phyloP scores from a whole-genome alignment of 1,140 invertebrate genomes.

The Hypothenemus hampei region DNA sequence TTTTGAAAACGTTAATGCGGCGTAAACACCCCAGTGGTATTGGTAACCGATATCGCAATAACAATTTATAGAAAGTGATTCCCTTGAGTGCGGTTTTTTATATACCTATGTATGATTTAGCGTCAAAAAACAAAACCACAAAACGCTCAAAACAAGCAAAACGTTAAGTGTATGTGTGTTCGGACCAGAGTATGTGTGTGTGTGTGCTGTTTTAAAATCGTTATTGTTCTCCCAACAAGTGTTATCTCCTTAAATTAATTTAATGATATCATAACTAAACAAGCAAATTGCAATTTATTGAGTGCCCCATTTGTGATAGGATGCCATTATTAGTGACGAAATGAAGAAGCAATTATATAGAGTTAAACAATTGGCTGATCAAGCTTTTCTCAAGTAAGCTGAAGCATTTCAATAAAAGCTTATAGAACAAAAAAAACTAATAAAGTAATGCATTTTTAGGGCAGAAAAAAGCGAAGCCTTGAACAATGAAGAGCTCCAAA shows the following conservation, averaged over 20 bases:
- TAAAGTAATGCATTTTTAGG: neutral
- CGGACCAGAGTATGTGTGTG: neutral
- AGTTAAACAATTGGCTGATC: conserved; percentile 82
- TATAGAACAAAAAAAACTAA: neutral
- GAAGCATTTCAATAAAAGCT: neutral
- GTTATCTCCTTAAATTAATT: conserved; percentile 6
- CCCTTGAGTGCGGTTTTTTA: conserved; percentile 8
- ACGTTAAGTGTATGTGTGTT: too few species aligned
- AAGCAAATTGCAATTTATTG: conserved; percentile 7
- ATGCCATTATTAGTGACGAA: conserved; percentile 44
- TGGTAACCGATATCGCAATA: too few species aligned
- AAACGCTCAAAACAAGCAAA: too few species aligned
- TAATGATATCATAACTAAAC: conserved; percentile 20
- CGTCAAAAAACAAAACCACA: too few species aligned
- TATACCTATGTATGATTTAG: conserved; percentile 15
- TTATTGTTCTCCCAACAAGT: neutral
- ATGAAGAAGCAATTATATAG: conserved; percentile 87
- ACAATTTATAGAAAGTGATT: conserved; percentile 19
- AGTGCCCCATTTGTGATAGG: neutral
- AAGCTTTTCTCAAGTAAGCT: conserved; percentile 80
- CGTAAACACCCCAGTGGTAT: too few species aligned
- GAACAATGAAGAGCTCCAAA: conserved; percentile 75
- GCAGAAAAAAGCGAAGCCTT: conserved; percentile 82
- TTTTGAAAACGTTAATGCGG: too few species aligned
- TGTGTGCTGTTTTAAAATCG: neutral